Evolutionary conservation across 2,797 vertebrate species (phyloP).

Genomic region (Psittacula echo): DNA sequence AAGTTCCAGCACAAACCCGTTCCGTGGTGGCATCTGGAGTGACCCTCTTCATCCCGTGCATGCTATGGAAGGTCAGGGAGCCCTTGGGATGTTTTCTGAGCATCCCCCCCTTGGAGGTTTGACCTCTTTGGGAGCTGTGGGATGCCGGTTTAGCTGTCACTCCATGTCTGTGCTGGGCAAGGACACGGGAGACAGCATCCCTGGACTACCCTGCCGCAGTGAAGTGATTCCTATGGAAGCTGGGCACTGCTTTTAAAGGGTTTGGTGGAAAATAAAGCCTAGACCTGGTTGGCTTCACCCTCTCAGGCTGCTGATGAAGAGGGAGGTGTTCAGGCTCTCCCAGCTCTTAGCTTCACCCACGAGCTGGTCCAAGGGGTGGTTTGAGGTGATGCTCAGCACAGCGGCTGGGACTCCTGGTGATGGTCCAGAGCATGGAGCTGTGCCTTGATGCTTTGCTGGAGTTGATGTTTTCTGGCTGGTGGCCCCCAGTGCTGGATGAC

Average conservation of each 20-base stretch:
- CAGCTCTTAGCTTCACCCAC: not conserved
- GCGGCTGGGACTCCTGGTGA: rapidly evolving
- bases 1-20: rapidly evolving
- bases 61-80: not conserved
- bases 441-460: not conserved
- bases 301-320: not conserved
- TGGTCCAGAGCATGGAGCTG: not conserved
- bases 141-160: not conserved
- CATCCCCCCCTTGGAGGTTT: rapidly evolving
- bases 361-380: not conserved
- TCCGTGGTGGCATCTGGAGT: not conserved
- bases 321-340: not conserved
- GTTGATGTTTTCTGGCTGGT: not conserved
- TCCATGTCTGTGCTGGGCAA: not conserved
- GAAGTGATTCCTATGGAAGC: not conserved
- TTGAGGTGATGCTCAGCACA: not conserved
- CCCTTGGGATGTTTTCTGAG: not conserved
- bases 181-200: rapidly evolving
- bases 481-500: not conserved
- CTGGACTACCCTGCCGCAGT: not conserved
- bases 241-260: rapidly evolving
- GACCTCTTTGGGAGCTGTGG: not conserved
- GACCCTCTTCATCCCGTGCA: rapidly evolving
- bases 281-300: not conserved
- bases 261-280: not conserved